Evolutionary conservation across 1,140 invertebrate species (phyloP).

Genomic region (Eueides isabella): DNA sequence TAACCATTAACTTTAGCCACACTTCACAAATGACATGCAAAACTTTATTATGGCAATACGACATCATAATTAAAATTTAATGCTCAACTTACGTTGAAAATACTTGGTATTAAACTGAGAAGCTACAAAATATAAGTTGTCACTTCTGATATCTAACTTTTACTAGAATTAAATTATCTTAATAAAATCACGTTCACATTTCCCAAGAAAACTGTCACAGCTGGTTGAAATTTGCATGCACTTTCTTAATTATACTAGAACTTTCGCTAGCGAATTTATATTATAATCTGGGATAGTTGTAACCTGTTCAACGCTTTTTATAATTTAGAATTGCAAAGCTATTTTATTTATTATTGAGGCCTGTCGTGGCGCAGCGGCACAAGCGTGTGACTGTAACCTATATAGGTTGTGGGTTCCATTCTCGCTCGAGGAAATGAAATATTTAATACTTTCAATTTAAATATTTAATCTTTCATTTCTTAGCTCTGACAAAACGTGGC

Average conservation of each 20-base stretch:
- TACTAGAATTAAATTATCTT: slow-evolving; percentile 28
- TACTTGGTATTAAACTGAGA: neutral
- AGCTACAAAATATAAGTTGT: slow-evolving; percentile 3
- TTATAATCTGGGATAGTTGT: slow-evolving; percentile 15
- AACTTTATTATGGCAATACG: neutral
- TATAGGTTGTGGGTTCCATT: no score
- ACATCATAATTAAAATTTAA: neutral
- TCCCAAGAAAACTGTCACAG: slow-evolving; percentile 18
- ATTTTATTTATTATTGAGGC: no score
- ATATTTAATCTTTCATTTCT: no score
- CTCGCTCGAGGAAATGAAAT: no score
- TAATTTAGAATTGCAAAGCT: neutral
- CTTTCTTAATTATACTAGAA: slow-evolving; percentile 33
- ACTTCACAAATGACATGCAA: no score
- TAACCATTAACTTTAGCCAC: no score
- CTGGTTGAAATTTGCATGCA: slow-evolving; percentile 31
- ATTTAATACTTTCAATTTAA: no score
- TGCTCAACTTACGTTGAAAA: neutral
- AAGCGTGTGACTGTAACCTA: no score
- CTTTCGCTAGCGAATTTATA: slow-evolving; percentile 25
- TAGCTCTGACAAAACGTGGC: no score
- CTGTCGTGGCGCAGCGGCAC: no score
- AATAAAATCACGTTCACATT: slow-evolving; percentile 27
- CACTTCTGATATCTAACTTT: slow-evolving; percentile 22
- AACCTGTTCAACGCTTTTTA: slow-evolving; percentile 20